These are phyloP conservation scores for Trichacis sp. DNA, from an alignment of 2,888 invertebrate species.

Conservation along the genomic window DNA sequence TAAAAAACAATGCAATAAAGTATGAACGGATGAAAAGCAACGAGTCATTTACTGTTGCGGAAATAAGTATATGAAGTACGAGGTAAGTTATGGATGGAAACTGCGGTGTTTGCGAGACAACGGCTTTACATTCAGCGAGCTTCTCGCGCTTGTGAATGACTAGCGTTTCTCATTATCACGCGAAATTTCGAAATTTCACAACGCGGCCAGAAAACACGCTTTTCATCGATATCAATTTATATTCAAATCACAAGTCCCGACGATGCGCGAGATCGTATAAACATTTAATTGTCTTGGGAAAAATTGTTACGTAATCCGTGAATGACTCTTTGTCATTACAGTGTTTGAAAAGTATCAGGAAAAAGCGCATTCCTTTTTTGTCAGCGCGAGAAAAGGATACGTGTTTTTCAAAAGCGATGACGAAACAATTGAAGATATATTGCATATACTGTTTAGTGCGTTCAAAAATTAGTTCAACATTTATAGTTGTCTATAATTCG, in stretches of 20 bases:
- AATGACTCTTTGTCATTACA: too few relatives aligned
- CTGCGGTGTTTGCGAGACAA: slow-evolving; percentile 9
- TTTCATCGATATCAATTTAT: neutral
- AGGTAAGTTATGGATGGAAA: slow-evolving; percentile 8
- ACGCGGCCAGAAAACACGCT: neutral
- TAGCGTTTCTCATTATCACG: slow-evolving; percentile 11
- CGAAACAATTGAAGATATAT: too few relatives aligned
- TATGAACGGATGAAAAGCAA: neutral
- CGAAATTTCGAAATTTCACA: neutral
- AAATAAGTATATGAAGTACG: neutral
- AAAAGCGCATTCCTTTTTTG: too few relatives aligned
- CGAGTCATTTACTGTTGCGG: slow-evolving; percentile 3
- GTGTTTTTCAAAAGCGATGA: too few relatives aligned
- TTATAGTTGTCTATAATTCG: too few relatives aligned
- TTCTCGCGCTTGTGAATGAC: slow-evolving; percentile 2
- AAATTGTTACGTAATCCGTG: slow-evolving; percentile 3
- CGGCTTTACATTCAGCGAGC: neutral
- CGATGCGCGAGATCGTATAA: neutral
- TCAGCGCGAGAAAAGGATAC: too few relatives aligned
- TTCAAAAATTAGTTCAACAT: too few relatives aligned
- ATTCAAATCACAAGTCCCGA: neutral
- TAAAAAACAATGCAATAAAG: neutral
- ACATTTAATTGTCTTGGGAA: neutral
- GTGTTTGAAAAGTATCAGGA: too few relatives aligned
- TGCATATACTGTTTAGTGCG: too few relatives aligned